Evolutionary conservation across 53 echinoderm and acorn worm species (phyloP).

Genomic region (Luidia sarsii): DNA sequence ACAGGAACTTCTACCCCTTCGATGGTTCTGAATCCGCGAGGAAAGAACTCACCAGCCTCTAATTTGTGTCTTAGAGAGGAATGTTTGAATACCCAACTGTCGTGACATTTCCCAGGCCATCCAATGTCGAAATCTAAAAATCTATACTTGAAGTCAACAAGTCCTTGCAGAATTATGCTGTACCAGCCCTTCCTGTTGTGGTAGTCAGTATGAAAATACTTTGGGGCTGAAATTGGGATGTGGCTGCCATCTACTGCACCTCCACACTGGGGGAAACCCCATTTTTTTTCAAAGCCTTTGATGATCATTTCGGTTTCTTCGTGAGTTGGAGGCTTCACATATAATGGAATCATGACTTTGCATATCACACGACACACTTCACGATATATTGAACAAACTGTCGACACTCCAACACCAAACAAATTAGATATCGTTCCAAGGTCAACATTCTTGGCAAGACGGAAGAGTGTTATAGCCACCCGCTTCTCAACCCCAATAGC

Average conservation of each 20-base stretch:
- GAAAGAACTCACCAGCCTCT: background rate
- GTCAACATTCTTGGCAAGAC: background rate
- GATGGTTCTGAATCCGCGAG: background rate
- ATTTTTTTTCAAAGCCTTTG: too few species aligned
- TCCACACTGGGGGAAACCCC: too few species aligned
- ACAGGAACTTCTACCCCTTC: background rate
- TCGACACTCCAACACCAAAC: background rate
- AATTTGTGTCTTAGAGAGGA: background rate
- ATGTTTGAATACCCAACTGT: constrained; percentile 37
- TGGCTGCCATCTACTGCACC: too few species aligned
- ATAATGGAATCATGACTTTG: background rate
- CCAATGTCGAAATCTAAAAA: too few species aligned
- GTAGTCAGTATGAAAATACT: too few species aligned
- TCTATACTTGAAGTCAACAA: too few species aligned
- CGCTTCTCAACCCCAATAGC: background rate
- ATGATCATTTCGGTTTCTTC: too few species aligned
- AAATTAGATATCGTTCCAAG: background rate
- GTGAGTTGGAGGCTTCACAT: background rate
- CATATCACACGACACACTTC: background rate
- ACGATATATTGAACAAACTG: background rate
- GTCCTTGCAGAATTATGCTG: too few species aligned
- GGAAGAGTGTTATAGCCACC: background rate
- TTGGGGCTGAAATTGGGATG: too few species aligned
- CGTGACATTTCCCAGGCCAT: constrained; percentile 39
- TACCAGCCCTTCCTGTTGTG: too few species aligned